These are phyloP conservation scores for Sylvicola fuscatus DNA, from an alignment of 2,888 invertebrate genomes.

Conservation along the genomic window DNA sequence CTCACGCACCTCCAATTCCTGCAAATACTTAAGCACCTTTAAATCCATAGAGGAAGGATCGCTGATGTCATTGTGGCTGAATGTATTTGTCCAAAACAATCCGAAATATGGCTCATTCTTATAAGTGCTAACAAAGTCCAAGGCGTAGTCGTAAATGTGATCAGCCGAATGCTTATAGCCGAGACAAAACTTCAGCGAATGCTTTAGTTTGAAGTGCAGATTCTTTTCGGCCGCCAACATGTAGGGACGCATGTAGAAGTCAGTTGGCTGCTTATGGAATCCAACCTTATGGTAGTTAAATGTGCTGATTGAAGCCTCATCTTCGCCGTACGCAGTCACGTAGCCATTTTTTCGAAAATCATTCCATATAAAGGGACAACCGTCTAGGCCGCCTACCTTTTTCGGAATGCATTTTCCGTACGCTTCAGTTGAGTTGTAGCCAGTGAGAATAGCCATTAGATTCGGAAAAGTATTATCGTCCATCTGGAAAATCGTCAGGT, in stretches of 20 bases:
- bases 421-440: conserved; percentile 30
- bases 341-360: conserved; percentile 48
- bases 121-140: conserved; percentile 43
- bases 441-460: conserved; percentile 61
- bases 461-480: conserved; percentile 86
- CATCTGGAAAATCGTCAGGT: conserved; percentile 27
- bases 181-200: conserved; percentile 33
- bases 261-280: conserved; percentile 52
- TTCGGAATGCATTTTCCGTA: conserved; percentile 29
- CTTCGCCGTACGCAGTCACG: conserved; percentile 63
- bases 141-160: conserved; percentile 43
- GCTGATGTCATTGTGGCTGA: conserved; percentile 49
- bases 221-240: conserved; percentile 43
- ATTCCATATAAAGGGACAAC: conserved; percentile 59
- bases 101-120: conserved; percentile 43
- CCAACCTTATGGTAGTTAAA: conserved; percentile 48
- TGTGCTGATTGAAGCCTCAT: conserved; percentile 47
- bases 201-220: conserved; percentile 27
- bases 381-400: conserved; percentile 35
- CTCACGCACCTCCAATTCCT: conserved; percentile 34
- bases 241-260: conserved; percentile 61
- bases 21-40: conserved; percentile 35
- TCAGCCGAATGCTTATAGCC: conserved; percentile 43
- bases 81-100: conserved; percentile 59
- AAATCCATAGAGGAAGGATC: conserved; percentile 44